Evolutionary conservation across 2,113 vertebrate genomes (phyloP), one percentile per base, ranked within the genome.

Genomic region (Rhipidura dahli): DNA sequence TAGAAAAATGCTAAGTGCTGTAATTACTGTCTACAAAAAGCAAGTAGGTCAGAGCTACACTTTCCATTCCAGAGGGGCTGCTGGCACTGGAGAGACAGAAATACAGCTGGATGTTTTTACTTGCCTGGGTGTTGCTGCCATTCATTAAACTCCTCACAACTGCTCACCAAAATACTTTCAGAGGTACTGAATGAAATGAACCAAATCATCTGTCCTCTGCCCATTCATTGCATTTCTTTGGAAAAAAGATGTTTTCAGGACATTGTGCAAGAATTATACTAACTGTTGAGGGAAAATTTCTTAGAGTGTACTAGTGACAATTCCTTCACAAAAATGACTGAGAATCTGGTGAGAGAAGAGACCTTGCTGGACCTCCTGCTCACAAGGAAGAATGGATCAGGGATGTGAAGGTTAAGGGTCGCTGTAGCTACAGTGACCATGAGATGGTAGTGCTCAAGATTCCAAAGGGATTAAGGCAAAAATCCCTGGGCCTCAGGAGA

Each of bases 21-120:
- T 94, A 96, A 97, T 97, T 94, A 70, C 23, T 82, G 79, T 26
- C 26, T 79, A 30, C 66, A 94, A 89, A 96, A 94, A 95, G 93
- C 45, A 97, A 96, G 79, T 87, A 93, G 83, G 89, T 96, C 94
- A 97, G 71, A 96, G 59, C 35, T 68, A 59, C 0, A 8, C 63
- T 85, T 86, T 31, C 53, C 27, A 18, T 94, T 86, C 35, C 83
- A 81, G 65, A 75, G 40, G 35, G 50, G 23, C 66, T 83, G 44
- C 33, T 51, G 78, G n/a, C 49, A 77, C 50, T n/a, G 35, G 64
- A 54, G 63, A 73, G 11, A 73, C 73, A 71, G 59, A 95, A 78
- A 87, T 53, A 57, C 53, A 66, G 56, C 68, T 92, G 85, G 79
- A 70, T 13, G 44, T 40, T 88, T 82, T 85, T 27, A 82, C 14